Conservation (phyloP, 2,888 invertebrate species). For the Platycheirus albimanus region DNA sequence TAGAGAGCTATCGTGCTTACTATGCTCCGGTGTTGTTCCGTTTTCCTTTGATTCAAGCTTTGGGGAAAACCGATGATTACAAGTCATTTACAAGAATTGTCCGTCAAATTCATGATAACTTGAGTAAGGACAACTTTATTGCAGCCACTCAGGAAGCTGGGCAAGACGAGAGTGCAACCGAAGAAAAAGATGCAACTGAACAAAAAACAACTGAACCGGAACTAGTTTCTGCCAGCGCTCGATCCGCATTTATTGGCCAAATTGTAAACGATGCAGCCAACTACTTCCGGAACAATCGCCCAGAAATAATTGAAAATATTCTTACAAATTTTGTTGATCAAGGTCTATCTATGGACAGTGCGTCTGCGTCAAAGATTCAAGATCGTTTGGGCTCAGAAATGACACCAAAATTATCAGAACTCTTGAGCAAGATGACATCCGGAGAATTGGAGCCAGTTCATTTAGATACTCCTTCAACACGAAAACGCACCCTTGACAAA, state of each 20-base stretch:
- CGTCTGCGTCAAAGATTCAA: slow-evolving; percentile 86
- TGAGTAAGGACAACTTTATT: slow-evolving; percentile 75
- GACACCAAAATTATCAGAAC: slow-evolving; percentile 86
- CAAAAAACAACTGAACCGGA: slow-evolving; percentile 78
- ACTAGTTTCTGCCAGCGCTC: slow-evolving; percentile 75
- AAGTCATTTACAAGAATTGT: slow-evolving; percentile 86
- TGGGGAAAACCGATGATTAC: slow-evolving; percentile 86
- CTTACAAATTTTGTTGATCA: slow-evolving; percentile 85
- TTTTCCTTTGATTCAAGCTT: slow-evolving; percentile 85
- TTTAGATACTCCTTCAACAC: slow-evolving; percentile 80
- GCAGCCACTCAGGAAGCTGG: slow-evolving; percentile 79
- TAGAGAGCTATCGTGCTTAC: slow-evolving; percentile 85
- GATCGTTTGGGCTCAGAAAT: slow-evolving; percentile 86
- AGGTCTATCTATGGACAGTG: slow-evolving; percentile 87
- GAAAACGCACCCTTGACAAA: slow-evolving; percentile 77
- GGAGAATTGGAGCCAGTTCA: slow-evolving; percentile 85
- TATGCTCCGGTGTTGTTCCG: slow-evolving; percentile 85
- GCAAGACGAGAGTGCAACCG: slow-evolving; percentile 78
- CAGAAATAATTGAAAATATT: slow-evolving; percentile 83
- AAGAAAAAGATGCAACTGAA: slow-evolving; percentile 78
- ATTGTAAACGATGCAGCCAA: slow-evolving; percentile 84
- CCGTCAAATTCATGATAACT: slow-evolving; percentile 83
- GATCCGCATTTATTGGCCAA: slow-evolving; percentile 84
- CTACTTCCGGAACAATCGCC: slow-evolving; percentile 82
- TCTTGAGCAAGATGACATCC: slow-evolving; percentile 86